These are phyloP conservation scores for Umimayanthus chanpuru DNA, from an alignment of 92 coral and sea anemone genomes.

Conservation along the genomic window DNA sequence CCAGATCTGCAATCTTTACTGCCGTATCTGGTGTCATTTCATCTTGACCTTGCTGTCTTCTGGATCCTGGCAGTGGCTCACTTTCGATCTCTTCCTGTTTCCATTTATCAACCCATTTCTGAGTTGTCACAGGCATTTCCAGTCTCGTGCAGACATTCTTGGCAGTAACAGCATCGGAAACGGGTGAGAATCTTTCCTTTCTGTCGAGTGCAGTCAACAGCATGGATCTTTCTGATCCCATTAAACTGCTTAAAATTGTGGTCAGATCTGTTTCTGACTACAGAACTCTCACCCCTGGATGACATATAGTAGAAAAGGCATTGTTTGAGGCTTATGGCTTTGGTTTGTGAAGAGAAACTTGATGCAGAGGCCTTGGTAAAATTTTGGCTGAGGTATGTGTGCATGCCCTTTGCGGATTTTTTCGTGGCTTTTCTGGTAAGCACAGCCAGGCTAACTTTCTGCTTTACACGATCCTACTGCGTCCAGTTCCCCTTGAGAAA, in stretches of 20 bases:
- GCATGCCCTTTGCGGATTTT: slow-evolving; percentile 17
- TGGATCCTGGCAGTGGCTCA: too few species aligned
- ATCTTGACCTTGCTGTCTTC: too few species aligned
- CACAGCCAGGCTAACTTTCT: slow-evolving; percentile 41
- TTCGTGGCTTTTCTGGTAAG: slow-evolving; percentile 36
- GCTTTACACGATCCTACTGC: slow-evolving; percentile 39
- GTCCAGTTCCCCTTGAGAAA: too few species aligned
- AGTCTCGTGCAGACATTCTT: slow-evolving; percentile 12
- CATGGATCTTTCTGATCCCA: slow-evolving; percentile 51
- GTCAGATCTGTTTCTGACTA: slow-evolving; percentile 42
- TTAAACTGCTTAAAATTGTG: slow-evolving; percentile 26
- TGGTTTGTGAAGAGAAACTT: slow-evolving; percentile 32
- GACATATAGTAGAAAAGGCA: slow-evolving; percentile 17
- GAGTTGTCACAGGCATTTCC: neutral
- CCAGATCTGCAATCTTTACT: neutral
- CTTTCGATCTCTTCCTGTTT: neutral
- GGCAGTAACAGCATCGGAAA: neutral
- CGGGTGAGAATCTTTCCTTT: neutral
- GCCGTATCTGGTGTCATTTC: too few species aligned
- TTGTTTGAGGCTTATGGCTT: slow-evolving; percentile 33
- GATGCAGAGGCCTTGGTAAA: slow-evolving; percentile 7
- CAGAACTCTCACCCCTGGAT: slow-evolving; percentile 33
- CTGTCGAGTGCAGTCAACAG: slow-evolving; percentile 11
- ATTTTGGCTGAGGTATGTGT: slow-evolving; percentile 19
- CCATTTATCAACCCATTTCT: neutral